phyloP scores from a whole-genome alignment of 2,797 vertebrate genomes.

The Helicolenus hilgendorfi region DNA sequence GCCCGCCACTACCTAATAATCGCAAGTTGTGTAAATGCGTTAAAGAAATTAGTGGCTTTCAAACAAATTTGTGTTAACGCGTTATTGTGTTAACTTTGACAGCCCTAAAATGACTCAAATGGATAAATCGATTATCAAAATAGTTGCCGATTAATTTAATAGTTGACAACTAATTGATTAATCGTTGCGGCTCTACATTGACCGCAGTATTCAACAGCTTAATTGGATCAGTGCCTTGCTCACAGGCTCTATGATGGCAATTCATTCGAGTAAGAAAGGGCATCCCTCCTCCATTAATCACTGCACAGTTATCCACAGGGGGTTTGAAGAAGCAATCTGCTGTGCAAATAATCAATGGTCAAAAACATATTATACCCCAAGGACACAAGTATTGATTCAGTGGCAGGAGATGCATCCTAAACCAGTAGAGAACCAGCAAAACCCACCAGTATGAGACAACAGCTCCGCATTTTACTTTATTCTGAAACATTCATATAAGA shows the following conservation, averaged over 20 bases:
- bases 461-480: background rate
- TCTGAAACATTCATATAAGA: background rate
- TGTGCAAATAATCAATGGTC: conserved; percentile 13
- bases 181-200: background rate
- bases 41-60: too few relatives aligned
- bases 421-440: background rate
- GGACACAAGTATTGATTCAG: conserved; percentile 40
- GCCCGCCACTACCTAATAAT: too few relatives aligned
- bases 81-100: too few relatives aligned
- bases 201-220: background rate
- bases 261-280: conserved; percentile 4
- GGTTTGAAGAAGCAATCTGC: conserved; percentile 17
- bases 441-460: background rate
- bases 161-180: too few relatives aligned
- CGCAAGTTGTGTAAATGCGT: too few relatives aligned
- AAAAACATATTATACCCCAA: conserved; percentile 1
- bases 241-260: background rate
- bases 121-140: too few relatives aligned
- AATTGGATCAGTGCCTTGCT: background rate
- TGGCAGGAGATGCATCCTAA: background rate
- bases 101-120: too few relatives aligned
- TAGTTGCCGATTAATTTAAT: too few relatives aligned
- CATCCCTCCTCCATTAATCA: background rate
- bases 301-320: conserved; percentile 31
- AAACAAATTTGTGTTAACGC: too few relatives aligned